Conservation (phyloP, 2,888 invertebrate species). For the Drosophila kanekoi region DNA sequence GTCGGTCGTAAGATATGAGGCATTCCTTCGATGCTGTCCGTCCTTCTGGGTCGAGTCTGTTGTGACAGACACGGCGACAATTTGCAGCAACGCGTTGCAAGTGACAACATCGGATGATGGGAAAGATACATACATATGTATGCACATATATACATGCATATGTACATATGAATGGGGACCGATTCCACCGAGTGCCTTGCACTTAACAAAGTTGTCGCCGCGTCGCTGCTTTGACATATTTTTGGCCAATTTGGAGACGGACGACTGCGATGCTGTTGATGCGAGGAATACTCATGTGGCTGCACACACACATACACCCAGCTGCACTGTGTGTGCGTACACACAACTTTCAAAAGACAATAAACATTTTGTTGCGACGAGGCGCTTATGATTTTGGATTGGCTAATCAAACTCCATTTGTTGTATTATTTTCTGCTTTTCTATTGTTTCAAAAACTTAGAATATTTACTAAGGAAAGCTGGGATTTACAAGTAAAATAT, state of each 20-base stretch:
- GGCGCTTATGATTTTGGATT: too few species aligned
- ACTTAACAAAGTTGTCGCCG: conserved; percentile 60
- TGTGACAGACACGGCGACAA: conserved; percentile 63
- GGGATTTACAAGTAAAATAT: too few species aligned
- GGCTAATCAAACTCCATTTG: too few species aligned
- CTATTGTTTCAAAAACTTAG: too few species aligned
- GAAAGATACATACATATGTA: conserved; percentile 10
- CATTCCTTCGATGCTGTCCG: conserved; percentile 26
- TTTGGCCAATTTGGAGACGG: conserved; percentile 40
- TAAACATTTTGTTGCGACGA: not conserved
- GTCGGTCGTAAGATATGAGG: conserved; percentile 46
- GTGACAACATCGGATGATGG: conserved; percentile 40
- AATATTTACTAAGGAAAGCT: too few species aligned
- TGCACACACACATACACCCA: not conserved
- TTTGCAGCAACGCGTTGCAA: conserved; percentile 58
- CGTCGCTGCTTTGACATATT: conserved; percentile 35
- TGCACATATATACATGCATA: not conserved
- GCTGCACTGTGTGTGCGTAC: not conserved
- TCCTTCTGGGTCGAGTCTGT: conserved; percentile 30
- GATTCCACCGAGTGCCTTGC: conserved; percentile 30
- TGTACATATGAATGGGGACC: conserved; percentile 5
- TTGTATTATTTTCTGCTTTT: too few species aligned
- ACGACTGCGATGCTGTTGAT: conserved; percentile 8
- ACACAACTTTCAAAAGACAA: not conserved
- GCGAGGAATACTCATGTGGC: conserved; percentile 5